Evolutionary conservation across 2,888 invertebrate species (phyloP).

Genomic region (Drosophila sordidula): DNA sequence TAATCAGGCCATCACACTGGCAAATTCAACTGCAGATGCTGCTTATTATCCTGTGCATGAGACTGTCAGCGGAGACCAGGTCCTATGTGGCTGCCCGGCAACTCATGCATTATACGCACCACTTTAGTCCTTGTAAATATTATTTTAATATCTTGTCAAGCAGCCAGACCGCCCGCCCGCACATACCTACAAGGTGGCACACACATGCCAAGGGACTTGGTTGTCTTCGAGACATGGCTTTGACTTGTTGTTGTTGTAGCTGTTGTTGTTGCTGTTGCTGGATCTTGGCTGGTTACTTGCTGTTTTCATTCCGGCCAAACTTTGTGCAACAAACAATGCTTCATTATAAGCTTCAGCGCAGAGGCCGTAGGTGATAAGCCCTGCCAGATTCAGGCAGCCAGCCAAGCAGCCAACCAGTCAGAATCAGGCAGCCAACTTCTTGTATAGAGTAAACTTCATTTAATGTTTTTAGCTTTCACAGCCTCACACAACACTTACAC

Average conservation of each 20-base stretch:
- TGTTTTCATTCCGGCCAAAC: conserved; percentile 64
- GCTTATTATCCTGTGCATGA: conserved; percentile 27
- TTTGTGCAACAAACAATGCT: conserved; percentile 80
- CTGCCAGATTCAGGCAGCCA: conserved; percentile 64
- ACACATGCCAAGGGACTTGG: conserved; percentile 11
- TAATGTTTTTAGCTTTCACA: conserved; percentile 65
- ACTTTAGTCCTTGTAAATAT: conserved; percentile 74
- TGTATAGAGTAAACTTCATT: conserved; percentile 71
- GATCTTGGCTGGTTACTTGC: conserved; percentile 58
- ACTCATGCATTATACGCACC: conserved; percentile 61
- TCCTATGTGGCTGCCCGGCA: conserved; percentile 19
- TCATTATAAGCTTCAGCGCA: conserved; percentile 72
- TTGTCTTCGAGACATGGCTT: conserved; percentile 24
- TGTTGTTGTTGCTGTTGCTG: conserved; percentile 19
- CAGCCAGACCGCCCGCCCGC: conserved; percentile 14
- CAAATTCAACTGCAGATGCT: conserved; percentile 47
- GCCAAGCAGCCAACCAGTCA: conserved; percentile 9
- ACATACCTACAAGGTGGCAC: conserved; percentile 19
- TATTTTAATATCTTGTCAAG: conserved; percentile 75
- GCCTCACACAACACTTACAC: conserved; percentile 27
- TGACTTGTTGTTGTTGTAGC: conserved; percentile 18
- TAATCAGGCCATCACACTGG: conserved; percentile 57
- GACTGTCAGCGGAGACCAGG: conserved; percentile 9
- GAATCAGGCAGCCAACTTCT: conserved; percentile 59
- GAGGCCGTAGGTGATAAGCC: conserved; percentile 79